A percentile compares a stretch with the other conserved stretches of the same genome.
Conservation (phyloP, 2,113 vertebrate species). For the Parotia lawesii region DNA sequence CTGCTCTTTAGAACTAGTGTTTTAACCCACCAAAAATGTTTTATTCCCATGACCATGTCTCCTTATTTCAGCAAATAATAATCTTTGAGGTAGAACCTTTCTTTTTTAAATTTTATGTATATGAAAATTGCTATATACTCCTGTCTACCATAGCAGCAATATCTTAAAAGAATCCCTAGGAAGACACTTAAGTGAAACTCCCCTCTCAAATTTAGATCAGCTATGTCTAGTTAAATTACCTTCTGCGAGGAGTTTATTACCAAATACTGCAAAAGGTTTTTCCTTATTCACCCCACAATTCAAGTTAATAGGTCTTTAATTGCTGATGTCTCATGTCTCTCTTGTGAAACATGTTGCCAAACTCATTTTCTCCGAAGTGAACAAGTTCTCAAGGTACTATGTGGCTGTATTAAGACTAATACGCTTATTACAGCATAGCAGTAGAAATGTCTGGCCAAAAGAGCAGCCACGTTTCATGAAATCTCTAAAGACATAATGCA, state of each 20-base stretch:
- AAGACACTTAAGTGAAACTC: constrained; percentile 28
- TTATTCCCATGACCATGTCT: neutral
- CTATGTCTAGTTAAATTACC: constrained; percentile 26
- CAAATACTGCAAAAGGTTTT: constrained; percentile 46
- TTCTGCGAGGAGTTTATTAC: constrained; percentile 48
- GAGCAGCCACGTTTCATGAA: neutral
- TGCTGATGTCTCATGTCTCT: constrained; percentile 11
- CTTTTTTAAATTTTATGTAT: neutral
- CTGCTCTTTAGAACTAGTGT: neutral
- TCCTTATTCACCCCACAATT: constrained; percentile 18
- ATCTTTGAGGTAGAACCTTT: neutral
- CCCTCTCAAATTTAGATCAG: constrained; percentile 52
- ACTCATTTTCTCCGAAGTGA: constrained; percentile 17
- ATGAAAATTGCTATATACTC: neutral
- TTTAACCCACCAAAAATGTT: neutral
- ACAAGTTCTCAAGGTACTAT: neutral
- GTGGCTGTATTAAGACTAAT: neutral
- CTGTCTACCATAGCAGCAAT: neutral
- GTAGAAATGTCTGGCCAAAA: neutral
- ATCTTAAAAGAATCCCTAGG: constrained; percentile 23
- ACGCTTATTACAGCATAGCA: neutral
- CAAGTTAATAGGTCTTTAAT: constrained; percentile 50
- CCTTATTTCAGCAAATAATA: neutral
- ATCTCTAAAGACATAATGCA: neutral
- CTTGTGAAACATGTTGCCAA: constrained; percentile 15